Conservation (phyloP, 2,113 vertebrate species). For the Forbesichthys agassizii region DNA sequence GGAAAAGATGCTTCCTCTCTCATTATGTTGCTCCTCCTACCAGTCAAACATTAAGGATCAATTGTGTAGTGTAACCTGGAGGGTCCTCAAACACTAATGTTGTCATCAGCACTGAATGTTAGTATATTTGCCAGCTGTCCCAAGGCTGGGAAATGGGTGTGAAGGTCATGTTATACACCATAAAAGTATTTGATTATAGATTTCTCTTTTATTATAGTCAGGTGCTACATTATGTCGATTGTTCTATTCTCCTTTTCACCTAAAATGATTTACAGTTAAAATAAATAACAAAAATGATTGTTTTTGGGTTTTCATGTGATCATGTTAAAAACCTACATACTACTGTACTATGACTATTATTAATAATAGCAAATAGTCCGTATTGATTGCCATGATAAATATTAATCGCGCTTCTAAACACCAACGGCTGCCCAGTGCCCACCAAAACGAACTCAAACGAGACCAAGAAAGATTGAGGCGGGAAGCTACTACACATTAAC, state of each 20-base stretch:
- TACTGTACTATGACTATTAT: too few relatives aligned
- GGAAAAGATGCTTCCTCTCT: constrained; percentile 52
- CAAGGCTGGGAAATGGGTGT: constrained; percentile 21
- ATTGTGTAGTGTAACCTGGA: constrained; percentile 19
- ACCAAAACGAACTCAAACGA: constrained; percentile 64
- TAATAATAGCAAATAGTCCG: too few relatives aligned
- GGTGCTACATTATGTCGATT: too few relatives aligned
- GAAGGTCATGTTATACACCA: constrained; percentile 50
- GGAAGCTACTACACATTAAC: constrained; percentile 74
- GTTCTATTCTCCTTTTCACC: too few relatives aligned
- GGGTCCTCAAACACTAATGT: constrained; percentile 42
- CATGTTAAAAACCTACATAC: too few relatives aligned
- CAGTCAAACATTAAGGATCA: constrained; percentile 52
- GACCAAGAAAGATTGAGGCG: constrained; percentile 79
- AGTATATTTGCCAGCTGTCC: constrained; percentile 30
- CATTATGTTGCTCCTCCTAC: constrained; percentile 58
- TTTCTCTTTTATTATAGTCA: too few relatives aligned
- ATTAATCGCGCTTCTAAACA: constrained; percentile 1
- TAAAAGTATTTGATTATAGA: constrained; percentile 66
- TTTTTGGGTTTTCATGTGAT: too few relatives aligned
- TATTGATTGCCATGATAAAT: too few relatives aligned
- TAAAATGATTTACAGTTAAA: too few relatives aligned
- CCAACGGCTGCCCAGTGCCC: not conserved
- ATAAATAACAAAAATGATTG: too few relatives aligned
- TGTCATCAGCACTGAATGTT: constrained; percentile 37